Percentiles rank a stretch among this genome's conserved stretches.
These are phyloP conservation scores for Clarias magur DNA, from an alignment of 2,113 vertebrate genomes.

Conservation along the genomic window DNA sequence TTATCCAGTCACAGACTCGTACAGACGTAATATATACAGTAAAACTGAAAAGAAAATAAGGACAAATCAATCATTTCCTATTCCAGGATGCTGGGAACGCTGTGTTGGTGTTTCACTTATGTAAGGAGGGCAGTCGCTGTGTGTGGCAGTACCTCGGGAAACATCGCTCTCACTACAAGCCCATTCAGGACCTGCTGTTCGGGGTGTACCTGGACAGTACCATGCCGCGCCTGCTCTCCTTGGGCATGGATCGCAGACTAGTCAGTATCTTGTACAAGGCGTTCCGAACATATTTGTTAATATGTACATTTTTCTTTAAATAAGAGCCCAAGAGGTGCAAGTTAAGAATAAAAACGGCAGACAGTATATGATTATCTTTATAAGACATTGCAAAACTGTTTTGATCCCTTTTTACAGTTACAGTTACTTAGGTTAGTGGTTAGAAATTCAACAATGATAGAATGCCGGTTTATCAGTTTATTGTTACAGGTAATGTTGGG, in stretches of 20 bases:
- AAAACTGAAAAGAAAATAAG: neutral
- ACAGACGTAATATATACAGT: too few species aligned
- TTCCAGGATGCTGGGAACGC: slow-evolving; percentile 79
- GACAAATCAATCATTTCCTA: neutral
- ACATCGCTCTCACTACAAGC: slow-evolving; percentile 84
- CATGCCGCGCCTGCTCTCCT: slow-evolving; percentile 83
- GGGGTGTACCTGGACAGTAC: slow-evolving; percentile 79
- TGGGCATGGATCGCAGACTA: slow-evolving; percentile 84
- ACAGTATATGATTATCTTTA: neutral
- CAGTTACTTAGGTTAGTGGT: neutral
- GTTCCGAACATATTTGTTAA: neutral
- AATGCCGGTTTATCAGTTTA: neutral
- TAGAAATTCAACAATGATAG: neutral
- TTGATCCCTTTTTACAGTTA: neutral
- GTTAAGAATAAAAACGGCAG: neutral
- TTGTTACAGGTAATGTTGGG: neutral
- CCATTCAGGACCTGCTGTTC: slow-evolving; percentile 84
- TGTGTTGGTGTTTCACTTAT: slow-evolving; percentile 77
- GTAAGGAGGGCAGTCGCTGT: slow-evolving; percentile 30
- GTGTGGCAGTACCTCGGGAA: slow-evolving; percentile 81
- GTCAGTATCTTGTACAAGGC: slow-evolving; percentile 65
- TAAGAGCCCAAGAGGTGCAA: neutral
- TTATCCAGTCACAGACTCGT: too few species aligned
- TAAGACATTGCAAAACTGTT: neutral
- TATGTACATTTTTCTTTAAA: neutral